Conservation (phyloP, 2,888 invertebrate species). For the Tridacna crocea region DNA sequence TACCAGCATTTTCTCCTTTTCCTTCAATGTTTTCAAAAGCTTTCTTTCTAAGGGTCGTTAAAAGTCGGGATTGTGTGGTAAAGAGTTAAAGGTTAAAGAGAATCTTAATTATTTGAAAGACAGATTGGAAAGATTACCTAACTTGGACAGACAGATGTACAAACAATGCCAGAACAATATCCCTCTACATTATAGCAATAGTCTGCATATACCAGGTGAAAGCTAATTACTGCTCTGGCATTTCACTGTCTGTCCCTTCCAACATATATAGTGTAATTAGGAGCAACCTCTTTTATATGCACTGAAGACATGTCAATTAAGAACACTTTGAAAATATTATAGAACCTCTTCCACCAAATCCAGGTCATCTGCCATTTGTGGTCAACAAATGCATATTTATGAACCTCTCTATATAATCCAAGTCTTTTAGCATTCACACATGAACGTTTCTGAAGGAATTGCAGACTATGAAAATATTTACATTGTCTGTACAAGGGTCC, state of each 20-base stretch:
- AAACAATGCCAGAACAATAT: no score
- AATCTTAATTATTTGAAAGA: no score
- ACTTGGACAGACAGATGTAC: not conserved
- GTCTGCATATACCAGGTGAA: not conserved
- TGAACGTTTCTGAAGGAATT: slow-evolving; percentile 24
- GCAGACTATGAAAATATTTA: slow-evolving; percentile 14
- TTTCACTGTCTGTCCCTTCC: slow-evolving; percentile 1
- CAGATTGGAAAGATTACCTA: no score
- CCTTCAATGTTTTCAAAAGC: no score
- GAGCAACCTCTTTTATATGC: slow-evolving; percentile 20
- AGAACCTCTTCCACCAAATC: slow-evolving; percentile 25
- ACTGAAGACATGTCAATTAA: slow-evolving; percentile 13
- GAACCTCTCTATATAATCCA: slow-evolving; percentile 11
- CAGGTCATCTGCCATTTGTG: slow-evolving; percentile 34
- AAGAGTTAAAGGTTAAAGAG: no score
- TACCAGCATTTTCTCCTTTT: no score
- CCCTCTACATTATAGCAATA: not conserved
- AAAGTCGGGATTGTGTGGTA: no score
- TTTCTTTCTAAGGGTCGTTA: no score
- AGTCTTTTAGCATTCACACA: slow-evolving; percentile 14
- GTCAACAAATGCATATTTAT: slow-evolving; percentile 29
- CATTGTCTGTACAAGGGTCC: slow-evolving; percentile 23
- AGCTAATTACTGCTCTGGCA: not conserved
- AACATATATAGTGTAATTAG: slow-evolving; percentile 25
- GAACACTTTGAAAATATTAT: slow-evolving; percentile 14